Evolutionary conservation across 2,888 invertebrate species (phyloP), one percentile per base, ranked within the genome.

Genomic region (Phania funesta): DNA sequence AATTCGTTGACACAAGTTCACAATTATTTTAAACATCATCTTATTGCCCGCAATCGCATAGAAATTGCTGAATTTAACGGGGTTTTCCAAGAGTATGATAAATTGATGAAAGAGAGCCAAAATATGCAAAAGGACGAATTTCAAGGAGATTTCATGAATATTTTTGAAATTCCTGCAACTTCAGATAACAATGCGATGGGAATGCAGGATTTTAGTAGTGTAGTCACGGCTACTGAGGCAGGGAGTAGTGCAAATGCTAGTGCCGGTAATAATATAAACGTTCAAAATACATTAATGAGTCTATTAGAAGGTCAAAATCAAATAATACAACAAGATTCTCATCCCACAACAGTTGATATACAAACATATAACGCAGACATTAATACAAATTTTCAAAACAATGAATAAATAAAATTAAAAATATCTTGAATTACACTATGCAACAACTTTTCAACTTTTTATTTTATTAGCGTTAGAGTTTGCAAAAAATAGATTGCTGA

Each of bases 81-180:
- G 9, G 89, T 89, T 4, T 86, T 88, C 11, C 88, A 89, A 62
- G 90, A 91, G 56, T 91, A 91, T 77, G 89, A 90, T 35, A 90
- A 91, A 75, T 84, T 91, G 4, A 90, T 90, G 90, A 90, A 91
- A 82, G 90, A 90, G 83, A 91, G 90, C 56, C 90, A 90, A 81
- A 89, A 86, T 81, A 88, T 90, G 87, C 89, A 90, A 65, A 89
- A 89, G 35, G 85, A 87, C 29, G 88, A 88, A 8, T 89, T 88
- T 71, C 89, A 88, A n/a, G 90, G 86, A 22, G 90, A 90, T 50
- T 88, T 88, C 65, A 87, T 90, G 64, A 89, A 89, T 81, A 89
- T 90, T 26, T 83, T 90, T 1, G 90, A 90, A 65, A 87, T 89
- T 84, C 86, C 87, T 5, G 85, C 86, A 1, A 56, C 85, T 32